Evolutionary conservation across 2,797 vertebrate species (phyloP).

Genomic region (Sebastes reedi): DNA sequence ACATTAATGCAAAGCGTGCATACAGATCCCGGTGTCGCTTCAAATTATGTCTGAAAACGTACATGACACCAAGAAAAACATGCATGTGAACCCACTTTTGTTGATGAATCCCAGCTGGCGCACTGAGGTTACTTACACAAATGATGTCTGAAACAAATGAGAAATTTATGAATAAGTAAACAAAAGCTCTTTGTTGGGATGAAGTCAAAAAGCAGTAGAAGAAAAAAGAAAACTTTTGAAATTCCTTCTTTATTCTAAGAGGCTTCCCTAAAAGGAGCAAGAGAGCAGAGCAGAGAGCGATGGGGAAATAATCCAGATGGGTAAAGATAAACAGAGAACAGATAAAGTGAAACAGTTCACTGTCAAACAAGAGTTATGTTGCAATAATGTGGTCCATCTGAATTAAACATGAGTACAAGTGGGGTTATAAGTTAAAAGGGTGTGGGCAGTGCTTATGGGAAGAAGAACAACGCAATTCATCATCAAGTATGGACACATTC

Average conservation of each 20-base stretch:
- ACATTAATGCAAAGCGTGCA: not conserved
- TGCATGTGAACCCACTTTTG: not conserved
- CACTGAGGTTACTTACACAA: slow-evolving; percentile 25
- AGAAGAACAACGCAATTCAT: not conserved
- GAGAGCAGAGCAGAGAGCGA: not conserved
- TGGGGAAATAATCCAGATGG: slow-evolving; percentile 37
- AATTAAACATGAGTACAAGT: slow-evolving; percentile 44
- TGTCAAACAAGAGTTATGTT: slow-evolving; percentile 38
- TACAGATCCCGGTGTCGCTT: not conserved
- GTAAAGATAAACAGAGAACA: slow-evolving; percentile 33
- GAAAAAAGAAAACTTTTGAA: slow-evolving; percentile 15
- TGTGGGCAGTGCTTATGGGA: not conserved
- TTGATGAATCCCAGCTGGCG: slow-evolving; percentile 2
- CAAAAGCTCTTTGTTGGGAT: slow-evolving; percentile 43
- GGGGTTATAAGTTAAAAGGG: slow-evolving; percentile 12
- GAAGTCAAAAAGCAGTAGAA: slow-evolving; percentile 11
- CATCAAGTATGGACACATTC: not conserved
- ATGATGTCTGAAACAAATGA: slow-evolving; percentile 45
- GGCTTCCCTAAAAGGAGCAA: slow-evolving; percentile 12
- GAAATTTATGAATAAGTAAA: slow-evolving; percentile 52
- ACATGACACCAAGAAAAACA: slow-evolving; percentile 1
- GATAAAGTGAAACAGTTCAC: slow-evolving; percentile 39
- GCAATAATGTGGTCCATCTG: slow-evolving; percentile 17
- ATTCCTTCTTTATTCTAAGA: slow-evolving; percentile 21
- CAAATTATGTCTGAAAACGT: not conserved